These are phyloP conservation scores for Hippocampus zosterae DNA, from an alignment of 2,113 vertebrate genomes.

Conservation along the genomic window DNA sequence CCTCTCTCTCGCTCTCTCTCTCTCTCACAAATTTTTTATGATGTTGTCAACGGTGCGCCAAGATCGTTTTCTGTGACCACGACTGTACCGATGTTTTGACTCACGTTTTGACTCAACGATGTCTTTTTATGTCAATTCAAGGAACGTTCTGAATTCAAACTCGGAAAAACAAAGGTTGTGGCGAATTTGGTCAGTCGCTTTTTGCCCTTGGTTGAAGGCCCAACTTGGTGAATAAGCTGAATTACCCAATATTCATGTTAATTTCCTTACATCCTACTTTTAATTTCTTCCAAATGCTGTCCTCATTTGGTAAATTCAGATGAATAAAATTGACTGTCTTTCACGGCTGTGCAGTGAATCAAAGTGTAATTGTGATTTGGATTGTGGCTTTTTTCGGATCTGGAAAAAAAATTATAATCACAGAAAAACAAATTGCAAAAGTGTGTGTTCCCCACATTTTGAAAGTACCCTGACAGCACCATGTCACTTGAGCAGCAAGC, in stretches of 20 bases:
- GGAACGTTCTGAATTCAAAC: neutral
- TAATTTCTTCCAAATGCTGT: neutral
- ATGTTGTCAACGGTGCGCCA: neutral
- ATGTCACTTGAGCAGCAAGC: too few relatives aligned
- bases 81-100: neutral
- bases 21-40: neutral
- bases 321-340: too few relatives aligned
- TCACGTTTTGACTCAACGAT: neutral
- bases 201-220: neutral
- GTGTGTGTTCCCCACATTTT: too few relatives aligned
- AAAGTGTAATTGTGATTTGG: too few relatives aligned
- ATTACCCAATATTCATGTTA: neutral
- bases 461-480: too few relatives aligned
- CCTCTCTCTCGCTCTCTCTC: conserved; percentile 8
- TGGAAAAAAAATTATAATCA: too few relatives aligned
- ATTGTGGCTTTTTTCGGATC: too few relatives aligned
- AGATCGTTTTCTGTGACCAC: neutral
- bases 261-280: neutral
- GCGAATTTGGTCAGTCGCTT: neutral
- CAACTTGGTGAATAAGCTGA: neutral
- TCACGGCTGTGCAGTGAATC: too few relatives aligned
- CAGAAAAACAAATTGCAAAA: too few relatives aligned
- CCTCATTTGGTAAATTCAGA: too few relatives aligned
- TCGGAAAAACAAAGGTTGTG: neutral
- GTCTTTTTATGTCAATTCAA: neutral